A percentile compares a stretch with the other conserved stretches of the same genome.
Conservation (phyloP, 2,797 vertebrate species). For the Prunella strophiata region DNA sequence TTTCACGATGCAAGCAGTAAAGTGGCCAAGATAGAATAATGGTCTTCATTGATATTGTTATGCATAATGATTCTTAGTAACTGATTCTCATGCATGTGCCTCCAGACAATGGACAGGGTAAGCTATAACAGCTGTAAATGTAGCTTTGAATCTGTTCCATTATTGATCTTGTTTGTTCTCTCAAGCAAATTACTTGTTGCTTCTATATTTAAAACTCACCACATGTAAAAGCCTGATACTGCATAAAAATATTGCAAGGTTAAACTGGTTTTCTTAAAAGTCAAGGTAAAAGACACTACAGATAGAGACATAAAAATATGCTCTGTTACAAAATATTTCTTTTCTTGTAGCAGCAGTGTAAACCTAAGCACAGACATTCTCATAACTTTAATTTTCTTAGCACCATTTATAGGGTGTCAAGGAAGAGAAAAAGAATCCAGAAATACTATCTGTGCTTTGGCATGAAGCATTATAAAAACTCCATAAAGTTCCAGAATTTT, state of each 20-base stretch:
- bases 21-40: background rate
- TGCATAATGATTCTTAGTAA: background rate
- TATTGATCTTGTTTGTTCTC: background rate
- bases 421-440: constrained; percentile 6
- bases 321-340: background rate
- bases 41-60: background rate
- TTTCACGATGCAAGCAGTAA: background rate
- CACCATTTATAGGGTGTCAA: background rate
- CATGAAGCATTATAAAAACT: constrained; percentile 14
- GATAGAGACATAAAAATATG: background rate
- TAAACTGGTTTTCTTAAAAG: background rate
- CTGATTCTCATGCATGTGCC: background rate
- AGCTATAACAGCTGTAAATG: background rate
- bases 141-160: background rate
- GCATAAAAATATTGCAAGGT: background rate
- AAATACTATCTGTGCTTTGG: constrained; percentile 9
- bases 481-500: constrained; percentile 7
- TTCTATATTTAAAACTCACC: background rate
- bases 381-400: constrained; percentile 25
- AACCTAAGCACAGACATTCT: background rate
- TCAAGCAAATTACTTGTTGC: background rate
- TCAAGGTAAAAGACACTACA: background rate
- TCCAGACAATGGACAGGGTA: background rate
- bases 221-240: background rate
- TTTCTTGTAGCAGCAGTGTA: background rate